A percentile compares a stretch with the other conserved stretches of the same genome.
Conservation (phyloP, 2,888 invertebrate genomes). For the Steinernema carpocapsae region DNA sequence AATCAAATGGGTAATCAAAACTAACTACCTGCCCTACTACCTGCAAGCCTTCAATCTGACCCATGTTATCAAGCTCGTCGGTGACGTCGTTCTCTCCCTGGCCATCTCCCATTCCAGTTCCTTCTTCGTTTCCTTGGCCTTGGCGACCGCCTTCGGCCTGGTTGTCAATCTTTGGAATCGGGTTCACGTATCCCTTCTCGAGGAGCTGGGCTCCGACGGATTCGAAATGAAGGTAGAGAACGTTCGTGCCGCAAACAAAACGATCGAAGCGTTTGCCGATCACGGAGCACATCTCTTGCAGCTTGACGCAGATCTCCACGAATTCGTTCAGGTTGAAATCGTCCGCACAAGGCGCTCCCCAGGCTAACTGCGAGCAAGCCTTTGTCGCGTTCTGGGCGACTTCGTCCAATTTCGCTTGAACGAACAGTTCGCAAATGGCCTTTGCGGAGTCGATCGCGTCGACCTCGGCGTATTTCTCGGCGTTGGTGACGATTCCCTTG, state of each 20-base stretch:
- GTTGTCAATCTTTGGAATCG: constrained; percentile 70
- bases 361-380: constrained; percentile 12
- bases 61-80: constrained; percentile 81
- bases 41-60: constrained; percentile 65
- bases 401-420: constrained; percentile 18
- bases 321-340: constrained; percentile 3
- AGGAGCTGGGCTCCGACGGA: constrained; percentile 39
- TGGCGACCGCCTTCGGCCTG: constrained; percentile 78
- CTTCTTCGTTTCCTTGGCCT: constrained; percentile 51
- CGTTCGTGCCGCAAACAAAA: constrained; percentile 14
- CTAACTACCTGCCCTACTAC: constrained; percentile 36
- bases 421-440: constrained; percentile 9
- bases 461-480: not conserved
- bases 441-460: constrained; percentile 17
- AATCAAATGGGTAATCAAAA: constrained; percentile 2
- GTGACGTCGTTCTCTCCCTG: constrained; percentile 89
- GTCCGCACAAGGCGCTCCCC: not conserved
- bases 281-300: not conserved
- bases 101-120: constrained; percentile 55
- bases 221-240: constrained; percentile 37
- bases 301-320: not conserved
- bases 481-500: constrained; percentile 6
- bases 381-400: not conserved
- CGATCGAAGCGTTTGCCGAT: constrained; percentile 1
- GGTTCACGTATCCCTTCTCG: constrained; percentile 85